These are phyloP conservation scores for Pectinophora gossypiella DNA, from an alignment of 1,140 invertebrate genomes.

Conservation along the genomic window DNA sequence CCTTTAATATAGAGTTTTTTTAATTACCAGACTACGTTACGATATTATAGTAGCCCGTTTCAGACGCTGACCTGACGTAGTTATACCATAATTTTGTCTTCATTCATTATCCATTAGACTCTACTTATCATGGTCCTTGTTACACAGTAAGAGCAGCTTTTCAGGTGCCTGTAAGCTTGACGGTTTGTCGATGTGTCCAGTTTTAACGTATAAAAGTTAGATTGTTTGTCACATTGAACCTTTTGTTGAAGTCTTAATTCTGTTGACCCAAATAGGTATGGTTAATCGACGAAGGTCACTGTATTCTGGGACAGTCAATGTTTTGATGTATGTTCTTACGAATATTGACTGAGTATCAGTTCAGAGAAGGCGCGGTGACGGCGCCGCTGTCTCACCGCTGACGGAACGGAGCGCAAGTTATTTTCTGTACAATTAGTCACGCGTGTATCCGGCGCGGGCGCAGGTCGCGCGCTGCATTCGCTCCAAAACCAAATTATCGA, in stretches of 20 bases:
- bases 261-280: not conserved
- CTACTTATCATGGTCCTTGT: no score
- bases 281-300: not conserved
- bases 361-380: constrained; percentile 65
- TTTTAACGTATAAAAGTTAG: no score
- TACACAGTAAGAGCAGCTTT: no score
- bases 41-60: no score
- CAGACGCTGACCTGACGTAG: no score
- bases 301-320: not conserved
- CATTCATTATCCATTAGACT: no score
- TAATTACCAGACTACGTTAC: no score
- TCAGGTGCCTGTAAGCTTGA: no score
- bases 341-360: constrained; percentile 30
- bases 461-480: constrained; percentile 26
- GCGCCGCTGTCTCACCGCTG: constrained; percentile 57
- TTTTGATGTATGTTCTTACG: not conserved
- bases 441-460: constrained; percentile 57
- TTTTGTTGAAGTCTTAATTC: not conserved
- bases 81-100: no score
- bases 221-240: no score
- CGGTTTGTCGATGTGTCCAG: no score
- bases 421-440: constrained; percentile 73
- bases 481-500: constrained; percentile 10
- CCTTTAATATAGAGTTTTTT: not conserved
- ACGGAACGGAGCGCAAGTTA: constrained; percentile 44